phyloP scores from a whole-genome alignment of 2,888 invertebrate species.

The Sepiola atlantica region DNA sequence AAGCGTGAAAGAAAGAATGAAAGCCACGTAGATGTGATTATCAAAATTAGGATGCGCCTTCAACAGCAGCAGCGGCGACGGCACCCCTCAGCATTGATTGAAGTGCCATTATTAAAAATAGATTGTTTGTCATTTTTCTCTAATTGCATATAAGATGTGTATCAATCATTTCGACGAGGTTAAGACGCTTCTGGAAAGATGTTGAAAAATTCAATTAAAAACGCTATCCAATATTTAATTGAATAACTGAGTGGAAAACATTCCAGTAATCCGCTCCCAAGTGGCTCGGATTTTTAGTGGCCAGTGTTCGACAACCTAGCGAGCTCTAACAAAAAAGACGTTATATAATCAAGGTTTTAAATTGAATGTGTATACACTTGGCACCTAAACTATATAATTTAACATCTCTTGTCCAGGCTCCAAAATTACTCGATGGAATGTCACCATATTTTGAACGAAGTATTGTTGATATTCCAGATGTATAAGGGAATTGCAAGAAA shows the following conservation, averaged over 20 bases:
- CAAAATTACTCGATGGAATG: too few species aligned
- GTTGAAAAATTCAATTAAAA: background rate
- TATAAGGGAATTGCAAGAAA: too few species aligned
- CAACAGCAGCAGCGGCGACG: background rate
- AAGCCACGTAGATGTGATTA: background rate
- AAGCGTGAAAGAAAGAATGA: background rate
- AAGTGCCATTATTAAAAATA: background rate
- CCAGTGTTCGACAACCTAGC: background rate
- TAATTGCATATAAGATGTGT: background rate
- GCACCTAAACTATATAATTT: too few species aligned
- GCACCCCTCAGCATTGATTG: background rate
- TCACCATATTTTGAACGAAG: too few species aligned
- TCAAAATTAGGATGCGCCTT: background rate
- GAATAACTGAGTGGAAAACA: background rate
- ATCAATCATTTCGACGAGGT: background rate
- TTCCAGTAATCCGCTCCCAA: background rate
- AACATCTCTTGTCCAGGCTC: too few species aligned
- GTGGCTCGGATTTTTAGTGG: background rate
- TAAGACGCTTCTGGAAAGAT: background rate
- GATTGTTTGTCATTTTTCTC: background rate
- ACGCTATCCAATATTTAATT: background rate
- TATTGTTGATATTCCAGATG: too few species aligned
- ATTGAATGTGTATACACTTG: too few species aligned
- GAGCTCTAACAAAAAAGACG: background rate
- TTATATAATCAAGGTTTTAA: background rate